Percentiles rank a stretch among this genome's conserved stretches.
Conservation (phyloP, 2,797 vertebrate species). For the Heteromormyrus szaboi region DNA sequence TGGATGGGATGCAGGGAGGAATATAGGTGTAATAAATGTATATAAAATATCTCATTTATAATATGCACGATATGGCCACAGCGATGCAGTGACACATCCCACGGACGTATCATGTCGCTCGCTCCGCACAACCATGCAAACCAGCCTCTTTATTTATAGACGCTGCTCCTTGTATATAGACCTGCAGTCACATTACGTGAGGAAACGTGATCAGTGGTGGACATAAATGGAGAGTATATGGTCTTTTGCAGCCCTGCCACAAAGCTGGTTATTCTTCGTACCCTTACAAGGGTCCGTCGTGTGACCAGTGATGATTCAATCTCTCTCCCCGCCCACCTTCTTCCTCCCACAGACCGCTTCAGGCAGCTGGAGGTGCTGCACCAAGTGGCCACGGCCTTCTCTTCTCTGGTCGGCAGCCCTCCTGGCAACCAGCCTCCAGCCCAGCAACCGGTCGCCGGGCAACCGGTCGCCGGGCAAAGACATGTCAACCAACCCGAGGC, state of each 20-base stretch:
- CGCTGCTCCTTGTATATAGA: not conserved
- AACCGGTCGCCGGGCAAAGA: not conserved
- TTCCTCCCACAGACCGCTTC: constrained; percentile 62
- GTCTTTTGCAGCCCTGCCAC: not conserved
- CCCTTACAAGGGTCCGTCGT: not conserved
- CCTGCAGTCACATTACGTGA: not conserved
- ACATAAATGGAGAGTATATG: not conserved
- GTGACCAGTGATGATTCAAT: not conserved
- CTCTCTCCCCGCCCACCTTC: not conserved
- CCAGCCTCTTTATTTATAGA: not conserved
- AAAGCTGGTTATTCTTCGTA: not conserved
- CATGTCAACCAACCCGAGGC: constrained; percentile 14
- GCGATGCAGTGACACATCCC: not conserved
- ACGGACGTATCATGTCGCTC: too few relatives aligned
- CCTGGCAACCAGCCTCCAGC: not conserved
- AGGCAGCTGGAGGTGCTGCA: constrained; percentile 69
- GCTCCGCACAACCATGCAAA: not conserved
- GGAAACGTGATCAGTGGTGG: not conserved
- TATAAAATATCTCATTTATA: not conserved
- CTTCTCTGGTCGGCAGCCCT: constrained; percentile 53
- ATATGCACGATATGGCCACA: not conserved
- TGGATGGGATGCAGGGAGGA: not conserved
- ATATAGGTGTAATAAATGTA: not conserved
- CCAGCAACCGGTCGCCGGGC: not conserved
- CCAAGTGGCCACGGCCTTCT: constrained; percentile 65